phyloP scores from a whole-genome alignment of 2,113 vertebrate genomes.

The Chloebia gouldiae region DNA sequence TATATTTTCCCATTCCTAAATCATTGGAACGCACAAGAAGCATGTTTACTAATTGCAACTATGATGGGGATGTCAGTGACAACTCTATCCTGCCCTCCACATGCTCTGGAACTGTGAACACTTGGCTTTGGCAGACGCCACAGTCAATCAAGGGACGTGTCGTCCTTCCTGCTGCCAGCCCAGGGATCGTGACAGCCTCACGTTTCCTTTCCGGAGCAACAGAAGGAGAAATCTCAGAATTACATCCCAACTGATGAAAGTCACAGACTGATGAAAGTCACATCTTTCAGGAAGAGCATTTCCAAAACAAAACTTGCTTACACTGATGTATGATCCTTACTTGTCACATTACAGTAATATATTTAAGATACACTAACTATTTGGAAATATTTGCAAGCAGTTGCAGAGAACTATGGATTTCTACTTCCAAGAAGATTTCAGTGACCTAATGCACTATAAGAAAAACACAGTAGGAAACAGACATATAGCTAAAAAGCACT shows the following conservation, averaged over 20 bases:
- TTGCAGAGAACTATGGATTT: neutral
- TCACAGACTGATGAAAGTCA: neutral
- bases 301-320: neutral
- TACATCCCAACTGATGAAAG: neutral
- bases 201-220: neutral
- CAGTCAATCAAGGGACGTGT: neutral
- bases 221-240: neutral
- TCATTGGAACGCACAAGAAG: neutral
- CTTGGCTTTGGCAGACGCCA: neutral
- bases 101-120: neutral
- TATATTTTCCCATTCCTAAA: neutral
- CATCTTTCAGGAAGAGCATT: neutral
- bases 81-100: conserved; percentile 19
- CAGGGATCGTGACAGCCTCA: neutral
- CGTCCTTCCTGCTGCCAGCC: neutral
- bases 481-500: neutral
- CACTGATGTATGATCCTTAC: neutral
- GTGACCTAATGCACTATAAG: neutral
- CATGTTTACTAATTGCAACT: neutral
- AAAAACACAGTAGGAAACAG: neutral
- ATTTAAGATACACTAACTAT: neutral
- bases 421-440: neutral
- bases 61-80: neutral
- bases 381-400: neutral
- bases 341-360: neutral